phyloP scores from a whole-genome alignment of 2,888 invertebrate genomes.

The Eristalis intricaria region DNA sequence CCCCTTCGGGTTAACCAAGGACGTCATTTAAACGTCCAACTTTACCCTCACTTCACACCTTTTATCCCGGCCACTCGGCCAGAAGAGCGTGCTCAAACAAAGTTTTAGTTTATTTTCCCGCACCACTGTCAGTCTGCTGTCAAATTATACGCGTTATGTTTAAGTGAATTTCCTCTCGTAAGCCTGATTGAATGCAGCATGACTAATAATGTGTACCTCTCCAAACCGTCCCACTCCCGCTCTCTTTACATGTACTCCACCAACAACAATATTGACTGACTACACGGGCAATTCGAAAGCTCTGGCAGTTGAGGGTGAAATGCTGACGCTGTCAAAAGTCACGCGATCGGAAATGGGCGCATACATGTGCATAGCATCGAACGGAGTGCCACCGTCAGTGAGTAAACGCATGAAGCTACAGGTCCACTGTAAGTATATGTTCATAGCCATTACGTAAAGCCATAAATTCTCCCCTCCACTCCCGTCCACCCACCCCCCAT shows the following conservation, averaged over 20 bases:
- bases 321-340: slow-evolving; percentile 91
- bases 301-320: slow-evolving; percentile 88
- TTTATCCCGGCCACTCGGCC: too few relatives aligned
- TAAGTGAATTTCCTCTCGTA: slow-evolving; percentile 39
- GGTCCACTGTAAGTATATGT: slow-evolving; percentile 91
- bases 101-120: slow-evolving; percentile 4
- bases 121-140: slow-evolving; percentile 32
- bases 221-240: not conserved
- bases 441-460: slow-evolving; percentile 16
- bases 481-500: not conserved
- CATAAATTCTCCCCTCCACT: slow-evolving; percentile 24
- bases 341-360: slow-evolving; percentile 95
- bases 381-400: slow-evolving; percentile 93
- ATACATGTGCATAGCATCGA: slow-evolving; percentile 93
- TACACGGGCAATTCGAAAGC: slow-evolving; percentile 81
- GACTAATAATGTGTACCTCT: slow-evolving; percentile 34
- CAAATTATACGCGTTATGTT: slow-evolving; percentile 37
- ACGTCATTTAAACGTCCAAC: not conserved
- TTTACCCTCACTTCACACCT: not conserved
- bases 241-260: slow-evolving; percentile 47
- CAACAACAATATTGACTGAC: slow-evolving; percentile 36
- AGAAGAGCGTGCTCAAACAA: not conserved
- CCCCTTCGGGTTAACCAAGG: not conserved
- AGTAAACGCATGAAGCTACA: slow-evolving; percentile 95
- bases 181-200: slow-evolving; percentile 39